Conservation (phyloP, 2,113 vertebrate species). For the Hippopotamus amphibius region DNA sequence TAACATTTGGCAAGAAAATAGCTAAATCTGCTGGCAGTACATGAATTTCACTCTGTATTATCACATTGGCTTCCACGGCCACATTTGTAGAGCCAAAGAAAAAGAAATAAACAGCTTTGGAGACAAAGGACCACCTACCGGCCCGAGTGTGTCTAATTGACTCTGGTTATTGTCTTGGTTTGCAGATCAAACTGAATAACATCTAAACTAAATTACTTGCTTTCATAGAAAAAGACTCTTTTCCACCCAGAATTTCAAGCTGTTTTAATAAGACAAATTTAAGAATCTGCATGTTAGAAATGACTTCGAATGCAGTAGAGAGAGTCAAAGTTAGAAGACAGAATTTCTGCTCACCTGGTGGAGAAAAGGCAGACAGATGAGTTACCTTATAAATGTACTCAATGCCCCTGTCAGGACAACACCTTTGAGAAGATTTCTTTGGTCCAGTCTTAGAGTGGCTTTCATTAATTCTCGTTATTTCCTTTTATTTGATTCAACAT, state of each 20-base stretch:
- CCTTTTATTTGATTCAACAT: neutral
- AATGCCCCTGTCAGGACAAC: neutral
- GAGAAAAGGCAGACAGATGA: neutral
- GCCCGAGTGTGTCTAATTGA: neutral
- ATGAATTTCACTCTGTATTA: neutral
- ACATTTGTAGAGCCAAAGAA: neutral
- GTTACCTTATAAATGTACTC: neutral
- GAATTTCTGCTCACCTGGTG: neutral
- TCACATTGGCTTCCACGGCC: neutral
- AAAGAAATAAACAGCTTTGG: neutral
- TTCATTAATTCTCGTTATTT: neutral
- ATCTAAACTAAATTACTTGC: neutral
- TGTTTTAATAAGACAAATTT: constrained; percentile 26
- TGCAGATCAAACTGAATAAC: constrained; percentile 21
- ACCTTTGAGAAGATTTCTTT: neutral
- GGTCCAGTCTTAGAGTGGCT: neutral
- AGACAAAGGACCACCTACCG: neutral
- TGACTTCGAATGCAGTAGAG: neutral
- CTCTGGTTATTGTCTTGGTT: constrained; percentile 32
- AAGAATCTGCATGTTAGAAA: neutral
- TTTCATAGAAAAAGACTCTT: neutral
- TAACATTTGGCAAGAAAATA: neutral
- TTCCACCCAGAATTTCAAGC: constrained; percentile 50
- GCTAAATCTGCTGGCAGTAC: neutral
- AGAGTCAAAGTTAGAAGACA: constrained; percentile 44